Percentiles rank a stretch among this genome's conserved stretches.
Conservation (phyloP, 2,888 invertebrate species). For the Allolobophora icterica region DNA sequence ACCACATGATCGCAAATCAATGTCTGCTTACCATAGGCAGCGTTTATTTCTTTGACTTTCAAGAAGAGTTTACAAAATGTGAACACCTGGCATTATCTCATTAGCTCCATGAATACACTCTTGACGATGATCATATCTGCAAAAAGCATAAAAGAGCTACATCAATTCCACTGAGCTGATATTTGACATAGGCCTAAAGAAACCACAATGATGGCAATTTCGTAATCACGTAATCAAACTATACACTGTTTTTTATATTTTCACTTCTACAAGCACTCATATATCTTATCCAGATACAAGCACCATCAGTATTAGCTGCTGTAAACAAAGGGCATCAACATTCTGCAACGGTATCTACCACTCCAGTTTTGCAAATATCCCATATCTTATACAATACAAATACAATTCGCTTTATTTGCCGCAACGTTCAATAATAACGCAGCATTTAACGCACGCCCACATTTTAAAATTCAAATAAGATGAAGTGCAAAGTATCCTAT, state of each 20-base stretch:
- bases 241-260: not conserved
- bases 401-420: not conserved
- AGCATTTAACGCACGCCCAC: not conserved
- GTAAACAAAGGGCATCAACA: not conserved
- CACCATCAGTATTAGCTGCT: not conserved
- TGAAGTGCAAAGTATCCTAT: not conserved
- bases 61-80: not conserved
- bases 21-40: not conserved
- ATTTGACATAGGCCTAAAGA: not conserved
- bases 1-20: too few relatives aligned
- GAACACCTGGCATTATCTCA: not conserved
- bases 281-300: not conserved
- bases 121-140: not conserved
- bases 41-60: not conserved
- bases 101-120: not conserved
- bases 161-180: not conserved
- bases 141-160: not conserved
- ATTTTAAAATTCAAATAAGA: not conserved
- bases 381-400: not conserved
- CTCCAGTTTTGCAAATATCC: too few relatives aligned
- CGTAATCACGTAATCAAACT: not conserved
- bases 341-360: not conserved
- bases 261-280: not conserved
- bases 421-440: not conserved
- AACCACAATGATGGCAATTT: not conserved